Conservation (phyloP, 1,140 invertebrate genomes). For the Drosophila malerkotliana region DNA sequence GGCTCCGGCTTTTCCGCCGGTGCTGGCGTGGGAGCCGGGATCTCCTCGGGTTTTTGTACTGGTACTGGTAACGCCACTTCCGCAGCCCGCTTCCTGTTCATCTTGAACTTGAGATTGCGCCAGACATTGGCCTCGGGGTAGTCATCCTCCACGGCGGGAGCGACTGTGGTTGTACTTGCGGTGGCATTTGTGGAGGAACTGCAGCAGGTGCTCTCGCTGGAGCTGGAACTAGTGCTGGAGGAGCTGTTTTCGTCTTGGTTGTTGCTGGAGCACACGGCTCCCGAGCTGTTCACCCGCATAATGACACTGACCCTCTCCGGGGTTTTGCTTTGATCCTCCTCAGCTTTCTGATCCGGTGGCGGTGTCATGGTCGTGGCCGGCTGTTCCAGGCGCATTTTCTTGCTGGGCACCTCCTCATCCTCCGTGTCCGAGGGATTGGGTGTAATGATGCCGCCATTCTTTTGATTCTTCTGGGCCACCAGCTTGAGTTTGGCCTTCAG, state of each 20-base stretch:
- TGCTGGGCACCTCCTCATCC: constrained; percentile 84
- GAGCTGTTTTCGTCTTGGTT: constrained; percentile 55
- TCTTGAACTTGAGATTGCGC: constrained; percentile 91
- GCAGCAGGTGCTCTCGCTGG: constrained; percentile 17
- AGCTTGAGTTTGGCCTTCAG: constrained; percentile 76
- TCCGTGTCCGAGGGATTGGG: constrained; percentile 85
- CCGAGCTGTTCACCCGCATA: constrained; percentile 91
- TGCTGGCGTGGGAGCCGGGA: constrained; percentile 9
- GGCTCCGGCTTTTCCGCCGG: constrained; percentile 1
- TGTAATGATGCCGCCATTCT: constrained; percentile 68
- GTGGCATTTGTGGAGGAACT: constrained; percentile 36
- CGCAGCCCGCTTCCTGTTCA: constrained; percentile 85
- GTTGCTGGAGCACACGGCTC: constrained; percentile 76
- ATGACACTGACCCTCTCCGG: constrained; percentile 88
- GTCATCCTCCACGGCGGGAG: constrained; percentile 59
- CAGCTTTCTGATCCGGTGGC: constrained; percentile 66
- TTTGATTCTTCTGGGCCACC: constrained; percentile 62
- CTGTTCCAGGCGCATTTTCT: constrained; percentile 79
- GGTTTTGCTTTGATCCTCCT: constrained; percentile 22
- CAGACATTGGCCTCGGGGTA: constrained; percentile 87
- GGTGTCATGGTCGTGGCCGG: constrained; percentile 60
- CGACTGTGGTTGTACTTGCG: constrained; percentile 30
- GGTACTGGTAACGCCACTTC: constrained; percentile 53
- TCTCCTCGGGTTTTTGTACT: constrained; percentile 21
- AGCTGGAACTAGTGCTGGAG: constrained; percentile 35